Base-by-base conservation (phyloP, 2,797 vertebrate genomes). In the Manis pentadactyla region DNA sequence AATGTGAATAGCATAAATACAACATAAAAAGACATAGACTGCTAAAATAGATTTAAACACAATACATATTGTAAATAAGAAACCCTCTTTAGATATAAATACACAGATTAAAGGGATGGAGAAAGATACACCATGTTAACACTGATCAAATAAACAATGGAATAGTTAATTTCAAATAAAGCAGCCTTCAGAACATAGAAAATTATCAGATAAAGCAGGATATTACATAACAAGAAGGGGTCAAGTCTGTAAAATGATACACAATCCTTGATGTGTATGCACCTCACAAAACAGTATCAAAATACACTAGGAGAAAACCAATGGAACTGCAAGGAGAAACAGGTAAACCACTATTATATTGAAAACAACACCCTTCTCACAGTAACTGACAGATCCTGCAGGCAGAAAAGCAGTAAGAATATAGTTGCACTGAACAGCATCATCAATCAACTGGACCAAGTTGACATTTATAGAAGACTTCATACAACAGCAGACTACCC, bases 401-500 rank as follows among this genome's bases (percentile, higher is more conserved):
- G 57, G 51, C 57, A 92, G 84, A 85, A 89, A 92, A 85, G 37
- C 29, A 11, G 66, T 53, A 85, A 94, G 73, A 92, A 79, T 42
- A 74, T 11, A 75, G 66, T 61, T 89, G 71, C 81, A 90, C 29
- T 37, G 66, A 89, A 46, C 5, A 92, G 51, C 17, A 49, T 34
- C 51, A 85, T 92, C 79, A 94, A 75, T 75, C 85, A 85, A 37
- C 12, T 85, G 73, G 17, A 51, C 84, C n/a, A 84, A 55, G 83
- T 0, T 89, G 79, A 89, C 57, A 49, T 74, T 85, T 85, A 66
- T 63, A 29, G 79, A 92, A 77, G 78, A 68, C 66, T 49, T 89
- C 29, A 61, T 29, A 53, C 29, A 89, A 37, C n/a, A 85, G 63
- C 78, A 92, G 27, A 92, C 68, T 46, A 83, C 34, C 91, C 42